Evolutionary conservation across 2,113 vertebrate genomes (phyloP), one percentile per base, ranked within the genome.

Genomic region (Oncorhynchus keta): DNA sequence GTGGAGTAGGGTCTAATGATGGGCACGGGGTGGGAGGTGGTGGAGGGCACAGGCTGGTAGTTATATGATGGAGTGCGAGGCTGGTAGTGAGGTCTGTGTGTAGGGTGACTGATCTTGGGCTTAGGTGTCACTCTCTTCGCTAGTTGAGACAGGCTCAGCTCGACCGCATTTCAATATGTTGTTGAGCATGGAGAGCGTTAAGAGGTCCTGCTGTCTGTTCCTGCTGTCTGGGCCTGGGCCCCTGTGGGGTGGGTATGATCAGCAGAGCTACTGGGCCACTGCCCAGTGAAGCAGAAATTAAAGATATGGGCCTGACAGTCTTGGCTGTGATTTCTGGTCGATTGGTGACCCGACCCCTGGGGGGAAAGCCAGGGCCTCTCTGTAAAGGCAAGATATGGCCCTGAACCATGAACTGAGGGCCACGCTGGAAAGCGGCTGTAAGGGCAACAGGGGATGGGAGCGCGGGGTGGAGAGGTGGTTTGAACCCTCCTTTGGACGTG

Each of bases 251-350:
- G 30, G 78, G 71, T 62, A 8, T 67, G 6, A 49, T 73, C 24
- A 59, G 68, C 20, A 4, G 35, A 20, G 20, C 18, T 16, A 1
- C 1, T 4, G 5, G 11, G 14, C 5, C 18, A 48, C 24, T 61
- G 45, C 57, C 76, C 32, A 30, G 66, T 74, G 70, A 49, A 72
- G 62, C 76, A 26, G 73, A 55, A 12, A 77, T 22, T 48, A 81
- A 78, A 18, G 81, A 24, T 24, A 83, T 91, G 20, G 90, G 86
- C 77, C 86, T 91, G 7, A 81, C 83, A 61, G 93, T 93, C 75
- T 93, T 82, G 30, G 91, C 93, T 51, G 76, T 90, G 69, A 93
- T 93, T 84, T 92, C 90, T 75, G 93, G 92, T 70, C 85, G 81
- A 78, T 93, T 95, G 71, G 93, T 94, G n/a, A 89, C 83, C 72